Base-by-base conservation (phyloP, 2,113 vertebrate species). In the Onychostruthus taczanowskii region DNA sequence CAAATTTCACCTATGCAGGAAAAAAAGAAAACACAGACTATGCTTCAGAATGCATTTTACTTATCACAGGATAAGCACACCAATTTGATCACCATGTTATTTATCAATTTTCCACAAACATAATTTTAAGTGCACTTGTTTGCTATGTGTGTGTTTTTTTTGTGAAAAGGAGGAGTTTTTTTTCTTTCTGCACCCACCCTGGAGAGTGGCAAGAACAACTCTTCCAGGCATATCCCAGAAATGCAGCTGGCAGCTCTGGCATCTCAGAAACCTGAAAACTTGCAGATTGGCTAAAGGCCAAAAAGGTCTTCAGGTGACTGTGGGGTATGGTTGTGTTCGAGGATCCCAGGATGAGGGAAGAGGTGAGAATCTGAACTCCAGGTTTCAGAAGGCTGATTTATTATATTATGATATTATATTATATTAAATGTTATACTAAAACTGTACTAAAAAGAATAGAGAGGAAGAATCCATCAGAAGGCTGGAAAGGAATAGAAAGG, bases 211-310 rank as follows among this genome's bases (percentile, higher is more conserved):
- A 49, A 73, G 37, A 41, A 53, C 7, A 16, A 13, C 21, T 16
- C 24, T 76, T 76, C 41, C 78, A 82, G 59, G 8, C 31, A 35
- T 13, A 19, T 49, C 26, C 35, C 61, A 94, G 35, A 47, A 37
- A 70, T 16, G 11, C 22, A 27, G 8, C 4, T 0, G 0, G 47
- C n/a, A 75, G 33, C n/a, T 3, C 0, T 3, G 10, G 10, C 37
- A 62, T 23, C 35, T 10, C 2, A 4, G 49, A 90, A 81, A 69
- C 62, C 69, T 73, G 49, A 76, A 81, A 68, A 21, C 10, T 39
- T 79, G 5, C 14, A 58, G 27, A 9, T 3, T 62, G 39, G 11
- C 58, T 82, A 35, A 69, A 72, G 23, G 20, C 16, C n/a, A 72
- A 15, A 90, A 64, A 17, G 15, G 2, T 78, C 31, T 17, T 1